Evolutionary conservation across 2,888 invertebrate species (phyloP).

Genomic region (Erebia ligea): DNA sequence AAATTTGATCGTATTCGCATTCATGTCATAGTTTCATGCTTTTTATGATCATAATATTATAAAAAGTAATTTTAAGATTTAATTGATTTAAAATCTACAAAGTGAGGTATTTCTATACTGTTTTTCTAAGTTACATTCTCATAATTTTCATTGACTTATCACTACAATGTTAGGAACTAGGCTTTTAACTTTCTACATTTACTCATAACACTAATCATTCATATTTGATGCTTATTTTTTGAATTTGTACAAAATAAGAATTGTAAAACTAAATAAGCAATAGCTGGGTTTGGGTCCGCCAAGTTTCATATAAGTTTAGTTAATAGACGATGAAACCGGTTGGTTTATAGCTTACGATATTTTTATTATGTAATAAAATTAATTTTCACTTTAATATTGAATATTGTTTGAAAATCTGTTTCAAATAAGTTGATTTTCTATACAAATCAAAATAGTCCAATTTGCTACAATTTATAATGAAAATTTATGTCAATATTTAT

Average conservation of each 20-base stretch:
- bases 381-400: constrained; percentile 12
- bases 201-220: constrained; percentile 50
- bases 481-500: no score
- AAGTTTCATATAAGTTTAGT: constrained; percentile 34
- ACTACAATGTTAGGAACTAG: no score
- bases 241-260: constrained; percentile 33
- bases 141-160: no score
- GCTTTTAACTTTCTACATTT: background rate
- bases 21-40: background rate
- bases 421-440: no score
- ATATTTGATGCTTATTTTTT: constrained; percentile 54
- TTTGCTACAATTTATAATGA: no score
- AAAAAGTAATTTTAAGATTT: background rate
- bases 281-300: constrained; percentile 75
- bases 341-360: constrained; percentile 24
- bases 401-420: constrained; percentile 20
- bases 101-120: background rate
- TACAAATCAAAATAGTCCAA: no score
- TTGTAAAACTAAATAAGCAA: constrained; percentile 48
- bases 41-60: background rate
- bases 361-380: constrained; percentile 23
- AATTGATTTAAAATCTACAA: background rate
- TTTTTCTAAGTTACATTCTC: no score
- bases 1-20: background rate
- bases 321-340: background rate